Conservation (phyloP, 1,140 invertebrate species). For the Drosophila nebulosa region DNA sequence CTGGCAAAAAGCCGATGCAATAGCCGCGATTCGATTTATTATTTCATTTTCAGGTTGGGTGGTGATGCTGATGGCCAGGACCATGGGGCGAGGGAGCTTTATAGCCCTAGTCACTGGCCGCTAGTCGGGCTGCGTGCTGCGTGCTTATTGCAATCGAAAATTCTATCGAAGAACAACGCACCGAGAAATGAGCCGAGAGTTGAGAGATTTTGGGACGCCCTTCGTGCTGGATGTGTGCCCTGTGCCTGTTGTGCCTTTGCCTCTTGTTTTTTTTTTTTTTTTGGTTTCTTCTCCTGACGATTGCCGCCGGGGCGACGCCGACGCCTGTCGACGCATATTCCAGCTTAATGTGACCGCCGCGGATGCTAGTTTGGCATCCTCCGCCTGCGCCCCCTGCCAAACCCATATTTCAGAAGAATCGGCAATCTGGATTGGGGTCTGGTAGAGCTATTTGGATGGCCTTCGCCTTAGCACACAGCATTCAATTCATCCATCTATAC, state of each 20-base stretch:
- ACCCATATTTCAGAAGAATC: background rate
- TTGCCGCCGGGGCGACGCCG: conserved; percentile 59
- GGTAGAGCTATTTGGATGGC: conserved; percentile 62
- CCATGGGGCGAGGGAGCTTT: background rate
- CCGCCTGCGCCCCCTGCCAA: background rate
- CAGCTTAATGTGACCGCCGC: conserved; percentile 70
- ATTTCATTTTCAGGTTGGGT: background rate
- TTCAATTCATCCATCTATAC: conserved; percentile 73
- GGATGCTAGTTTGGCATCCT: conserved; percentile 20
- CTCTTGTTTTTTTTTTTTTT: conserved; percentile 4
- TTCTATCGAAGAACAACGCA: conserved; percentile 70
- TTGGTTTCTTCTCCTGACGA: conserved; percentile 15
- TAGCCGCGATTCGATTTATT: conserved; percentile 8
- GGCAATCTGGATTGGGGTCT: conserved; percentile 62
- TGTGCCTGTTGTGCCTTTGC: background rate
- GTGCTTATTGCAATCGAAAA: conserved; percentile 71
- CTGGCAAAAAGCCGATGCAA: background rate
- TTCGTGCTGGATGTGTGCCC: conserved; percentile 34
- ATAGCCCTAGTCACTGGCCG: conserved; percentile 23
- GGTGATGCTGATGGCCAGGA: background rate
- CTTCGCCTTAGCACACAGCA: conserved; percentile 71
- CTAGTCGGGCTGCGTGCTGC: too few relatives aligned
- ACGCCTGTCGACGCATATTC: conserved; percentile 50
- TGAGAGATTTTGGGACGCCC: conserved; percentile 61
- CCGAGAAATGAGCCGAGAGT: background rate